Evolutionary conservation across 1,140 invertebrate genomes (phyloP), one percentile per base, ranked within the genome.

Genomic region (Lordiphosa clarofinis): DNA sequence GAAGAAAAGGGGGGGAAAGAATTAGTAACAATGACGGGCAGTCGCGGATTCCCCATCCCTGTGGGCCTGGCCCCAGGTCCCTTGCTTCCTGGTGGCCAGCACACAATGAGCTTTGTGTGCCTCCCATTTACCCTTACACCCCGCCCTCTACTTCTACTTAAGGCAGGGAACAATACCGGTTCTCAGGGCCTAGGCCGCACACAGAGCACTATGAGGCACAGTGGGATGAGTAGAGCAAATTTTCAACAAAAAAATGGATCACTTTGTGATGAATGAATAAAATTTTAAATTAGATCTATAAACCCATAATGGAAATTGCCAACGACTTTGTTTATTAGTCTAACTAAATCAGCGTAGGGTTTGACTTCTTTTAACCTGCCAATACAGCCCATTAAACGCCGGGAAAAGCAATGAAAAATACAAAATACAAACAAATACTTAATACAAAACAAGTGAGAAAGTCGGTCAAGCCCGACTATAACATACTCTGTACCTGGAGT

Each of bases 91-190:
- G n/a, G 15, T 12, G 48, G 15, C 8, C 12, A 59, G 36, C 52
- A 49, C 61, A 53, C 58, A 54, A 11, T 54, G 47, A 47, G 40
- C 61, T 53, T 63, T 63, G 46, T 38, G 35, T 21, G 19, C 21
- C 38, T 21, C 12, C 12, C 15, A 11, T 6, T 21, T 13, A 24
- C 35, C 55, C 11, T 24, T 43, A 19, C 3, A 19, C 2, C 40
- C n/a, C n/a, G 3, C 6, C 13, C 3, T 2, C 31, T 8, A n/a
- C 31, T 10, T 13, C n/a, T 31, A 9, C 7, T 15, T 38, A 19
- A 10, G 28, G 35, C 33, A 39, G 21, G n/a, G 10, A 39, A 7
- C 40, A 54, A 64, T 63, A 64, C 61, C 48, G 60, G 61, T 63
- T 64, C 40, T 46, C 15, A 38, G 39, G 28, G 28, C 28, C 28